Evolutionary conservation across 1,140 invertebrate genomes (phyloP).

Genomic region (Hyles vespertilio): DNA sequence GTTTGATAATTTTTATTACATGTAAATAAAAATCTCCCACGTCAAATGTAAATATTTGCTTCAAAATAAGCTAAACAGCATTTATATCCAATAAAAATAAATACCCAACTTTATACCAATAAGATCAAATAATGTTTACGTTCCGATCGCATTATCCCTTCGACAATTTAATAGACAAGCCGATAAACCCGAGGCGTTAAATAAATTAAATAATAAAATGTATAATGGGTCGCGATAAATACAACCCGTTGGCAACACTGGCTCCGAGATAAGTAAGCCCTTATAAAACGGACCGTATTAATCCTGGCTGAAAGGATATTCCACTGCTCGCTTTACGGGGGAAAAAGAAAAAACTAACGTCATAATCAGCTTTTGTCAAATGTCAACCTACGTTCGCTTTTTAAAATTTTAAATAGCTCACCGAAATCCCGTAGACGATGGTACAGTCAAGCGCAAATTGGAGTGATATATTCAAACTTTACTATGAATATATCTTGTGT

Average conservation of each 20-base stretch:
- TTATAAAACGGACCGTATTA: slow-evolving; percentile 72
- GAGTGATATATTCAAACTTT: background rate
- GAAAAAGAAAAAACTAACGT: slow-evolving; percentile 65
- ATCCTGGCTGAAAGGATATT: slow-evolving; percentile 66
- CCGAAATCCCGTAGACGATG: slow-evolving; percentile 27
- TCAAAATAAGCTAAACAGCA: background rate
- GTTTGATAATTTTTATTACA: too few species aligned
- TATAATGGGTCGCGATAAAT: slow-evolving; percentile 72
- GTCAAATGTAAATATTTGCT: background rate
- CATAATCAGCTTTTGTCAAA: slow-evolving; percentile 76
- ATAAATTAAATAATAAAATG: slow-evolving; percentile 76
- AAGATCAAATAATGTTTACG: slow-evolving; percentile 56
- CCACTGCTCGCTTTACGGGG: slow-evolving; percentile 26
- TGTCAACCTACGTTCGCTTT: slow-evolving; percentile 64
- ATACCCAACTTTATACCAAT: slow-evolving; percentile 46
- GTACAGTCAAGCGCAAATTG: slow-evolving; percentile 34
- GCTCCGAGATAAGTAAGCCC: slow-evolving; percentile 66
- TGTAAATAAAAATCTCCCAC: slow-evolving; percentile 6
- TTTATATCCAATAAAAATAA: slow-evolving; percentile 26
- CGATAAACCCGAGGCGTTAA: slow-evolving; percentile 67
- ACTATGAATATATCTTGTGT: too few species aligned
- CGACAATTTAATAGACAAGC: slow-evolving; percentile 70
- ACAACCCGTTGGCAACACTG: slow-evolving; percentile 65
- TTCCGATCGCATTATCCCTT: slow-evolving; percentile 63
- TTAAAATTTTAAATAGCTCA: slow-evolving; percentile 67